A percentile compares a stretch with the other conserved stretches of the same genome.
Evolutionary conservation across 92 coral and sea anemone genomes (phyloP).

Genomic region (Desmophyllum pertusum): DNA sequence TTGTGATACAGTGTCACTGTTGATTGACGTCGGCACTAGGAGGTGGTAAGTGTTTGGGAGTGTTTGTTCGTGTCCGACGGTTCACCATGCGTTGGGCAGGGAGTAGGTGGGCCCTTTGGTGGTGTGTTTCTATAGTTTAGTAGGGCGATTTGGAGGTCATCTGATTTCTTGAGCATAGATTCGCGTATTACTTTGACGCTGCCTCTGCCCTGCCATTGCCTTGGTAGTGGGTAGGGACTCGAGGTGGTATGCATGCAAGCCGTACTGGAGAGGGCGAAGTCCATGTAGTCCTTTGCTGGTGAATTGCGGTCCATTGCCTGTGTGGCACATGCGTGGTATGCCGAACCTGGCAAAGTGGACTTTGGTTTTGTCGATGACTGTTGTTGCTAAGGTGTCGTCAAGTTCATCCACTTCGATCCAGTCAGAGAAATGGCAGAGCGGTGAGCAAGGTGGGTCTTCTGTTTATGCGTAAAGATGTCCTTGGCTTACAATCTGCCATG

Average conservation of each 20-base stretch:
- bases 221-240: not conserved
- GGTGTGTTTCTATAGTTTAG: conserved; percentile 17
- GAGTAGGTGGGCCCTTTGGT: conserved; percentile 38
- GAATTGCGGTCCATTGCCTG: conserved; percentile 63
- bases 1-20: conserved; percentile 27
- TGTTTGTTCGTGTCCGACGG: conserved; percentile 23
- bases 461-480: conserved; percentile 1
- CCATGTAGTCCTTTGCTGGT: conserved; percentile 24
- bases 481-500: conserved; percentile 43
- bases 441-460: conserved; percentile 33
- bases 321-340: conserved; percentile 55
- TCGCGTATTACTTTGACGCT: conserved; percentile 5
- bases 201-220: not conserved
- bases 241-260: not conserved
- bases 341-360: conserved; percentile 37
- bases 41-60: conserved; percentile 31
- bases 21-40: conserved; percentile 19
- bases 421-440: conserved; percentile 55
- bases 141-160: conserved; percentile 21
- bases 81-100: conserved; percentile 40
- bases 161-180: conserved; percentile 22
- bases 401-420: conserved; percentile 54
- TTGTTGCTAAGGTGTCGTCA: conserved; percentile 23
- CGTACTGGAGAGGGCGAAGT: not conserved
- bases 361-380: not conserved